These are phyloP conservation scores for Corbicula japonica DNA, from an alignment of 2,888 invertebrate genomes.

Conservation along the genomic window DNA sequence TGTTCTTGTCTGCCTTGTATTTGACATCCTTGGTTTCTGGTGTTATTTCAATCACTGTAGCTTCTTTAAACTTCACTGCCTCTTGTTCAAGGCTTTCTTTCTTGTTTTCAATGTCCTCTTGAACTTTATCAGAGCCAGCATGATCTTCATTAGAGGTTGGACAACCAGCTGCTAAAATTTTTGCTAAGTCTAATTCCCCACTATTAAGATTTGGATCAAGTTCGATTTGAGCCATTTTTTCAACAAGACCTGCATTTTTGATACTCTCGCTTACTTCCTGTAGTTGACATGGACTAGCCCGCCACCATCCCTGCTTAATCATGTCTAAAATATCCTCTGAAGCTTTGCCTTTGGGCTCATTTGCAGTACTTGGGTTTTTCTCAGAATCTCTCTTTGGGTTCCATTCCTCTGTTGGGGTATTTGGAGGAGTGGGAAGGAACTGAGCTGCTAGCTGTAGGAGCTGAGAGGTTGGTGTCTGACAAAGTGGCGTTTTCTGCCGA, in stretches of 20 bases:
- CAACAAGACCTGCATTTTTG: constrained; percentile 32
- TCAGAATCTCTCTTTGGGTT: constrained; percentile 12
- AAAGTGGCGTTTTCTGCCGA: constrained; percentile 78
- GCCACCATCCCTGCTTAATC: constrained; percentile 74
- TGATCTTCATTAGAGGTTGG: too few relatives aligned
- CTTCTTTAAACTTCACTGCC: too few relatives aligned
- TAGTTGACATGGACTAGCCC: constrained; percentile 61
- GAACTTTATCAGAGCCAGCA: too few relatives aligned
- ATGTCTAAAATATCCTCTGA: constrained; percentile 50
- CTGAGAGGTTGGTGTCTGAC: constrained; percentile 76
- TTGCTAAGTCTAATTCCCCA: too few relatives aligned
- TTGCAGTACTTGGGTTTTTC: constrained; percentile 11
- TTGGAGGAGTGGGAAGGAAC: constrained; percentile 64
- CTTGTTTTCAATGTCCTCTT: too few relatives aligned
- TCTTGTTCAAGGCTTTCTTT: too few relatives aligned
- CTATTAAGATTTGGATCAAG: too few relatives aligned
- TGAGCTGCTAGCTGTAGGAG: constrained; percentile 82
- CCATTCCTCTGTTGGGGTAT: constrained; percentile 14
- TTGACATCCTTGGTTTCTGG: neutral
- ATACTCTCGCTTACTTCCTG: constrained; percentile 47
- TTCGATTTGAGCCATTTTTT: constrained; percentile 32
- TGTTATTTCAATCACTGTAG: neutral
- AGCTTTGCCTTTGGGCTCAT: constrained; percentile 20
- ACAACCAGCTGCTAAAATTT: too few relatives aligned
- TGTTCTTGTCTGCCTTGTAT: constrained; percentile 13